phyloP scores from a whole-genome alignment of 2,888 invertebrate species.

The Synanthedon formicaeformis region DNA sequence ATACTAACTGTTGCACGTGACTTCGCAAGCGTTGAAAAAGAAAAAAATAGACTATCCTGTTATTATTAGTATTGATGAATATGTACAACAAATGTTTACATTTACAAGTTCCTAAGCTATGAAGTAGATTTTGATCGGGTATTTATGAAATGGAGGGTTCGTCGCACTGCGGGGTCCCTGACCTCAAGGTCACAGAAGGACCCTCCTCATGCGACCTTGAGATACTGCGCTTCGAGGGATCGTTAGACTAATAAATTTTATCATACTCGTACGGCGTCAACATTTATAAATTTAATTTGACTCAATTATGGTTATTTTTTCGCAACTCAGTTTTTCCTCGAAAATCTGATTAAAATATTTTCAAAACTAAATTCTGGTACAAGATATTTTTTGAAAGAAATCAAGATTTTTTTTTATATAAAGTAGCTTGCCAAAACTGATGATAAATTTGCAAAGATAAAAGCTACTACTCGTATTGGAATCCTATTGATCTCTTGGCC shows the following conservation, averaged over 20 bases:
- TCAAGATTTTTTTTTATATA: too few species aligned
- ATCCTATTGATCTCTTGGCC: too few species aligned
- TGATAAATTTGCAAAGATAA: too few species aligned
- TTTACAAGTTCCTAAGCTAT: background rate
- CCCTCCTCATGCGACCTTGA: slow-evolving; percentile 26
- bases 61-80: too few species aligned
- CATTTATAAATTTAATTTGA: background rate
- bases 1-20: too few species aligned
- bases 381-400: too few species aligned
- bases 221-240: slow-evolving; percentile 15
- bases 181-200: slow-evolving; percentile 1
- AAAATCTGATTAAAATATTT: too few species aligned
- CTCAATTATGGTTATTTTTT: background rate
- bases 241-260: slow-evolving; percentile 25
- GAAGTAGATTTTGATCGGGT: slow-evolving; percentile 10
- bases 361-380: too few species aligned
- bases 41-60: too few species aligned
- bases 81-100: background rate
- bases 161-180: slow-evolving; percentile 10
- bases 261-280: background rate
- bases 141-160: slow-evolving; percentile 6
- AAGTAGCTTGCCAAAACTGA: too few species aligned
- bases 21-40: too few species aligned
- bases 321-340: background rate
- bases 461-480: too few species aligned